phyloP scores from a whole-genome alignment of 1,140 invertebrate species.

The Thereuonema tuberculata region DNA sequence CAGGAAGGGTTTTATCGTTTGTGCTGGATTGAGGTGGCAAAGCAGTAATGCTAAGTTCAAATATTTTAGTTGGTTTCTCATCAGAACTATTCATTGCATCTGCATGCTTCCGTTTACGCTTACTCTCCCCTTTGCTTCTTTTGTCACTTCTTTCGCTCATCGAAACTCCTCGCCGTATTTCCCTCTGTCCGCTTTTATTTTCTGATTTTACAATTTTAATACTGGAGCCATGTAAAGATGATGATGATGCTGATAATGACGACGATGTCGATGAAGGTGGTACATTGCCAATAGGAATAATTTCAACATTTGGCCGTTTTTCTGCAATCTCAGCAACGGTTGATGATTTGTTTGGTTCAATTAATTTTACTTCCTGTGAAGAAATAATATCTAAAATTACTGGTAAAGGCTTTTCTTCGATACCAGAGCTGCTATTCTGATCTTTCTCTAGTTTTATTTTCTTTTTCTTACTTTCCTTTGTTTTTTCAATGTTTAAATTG shows the following conservation, averaged over 20 bases:
- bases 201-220: constrained; percentile 15
- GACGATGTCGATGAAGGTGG: constrained; percentile 67
- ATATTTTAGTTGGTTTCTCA: constrained; percentile 17
- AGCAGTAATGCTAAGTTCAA: constrained; percentile 8
- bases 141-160: constrained; percentile 28
- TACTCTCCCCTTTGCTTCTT: constrained; percentile 55
- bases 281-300: constrained; percentile 53
- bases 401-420: background rate
- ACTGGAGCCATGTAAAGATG: constrained; percentile 2
- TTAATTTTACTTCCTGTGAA: background rate
- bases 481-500: background rate
- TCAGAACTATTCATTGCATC: constrained; percentile 22
- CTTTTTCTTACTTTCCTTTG: constrained; percentile 4
- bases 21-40: constrained; percentile 38
- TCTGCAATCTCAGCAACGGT: constrained; percentile 27
- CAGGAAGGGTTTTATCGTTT: background rate
- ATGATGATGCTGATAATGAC: constrained; percentile 28
- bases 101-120: constrained; percentile 45
- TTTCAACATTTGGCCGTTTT: constrained; percentile 58
- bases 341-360: background rate
- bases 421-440: background rate
- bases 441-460: constrained; percentile 8
- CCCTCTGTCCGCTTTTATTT: constrained; percentile 9
- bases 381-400: constrained; percentile 5
- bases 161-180: background rate